These are phyloP conservation scores for Ectropis crepuscularia DNA, from an alignment of 2,888 invertebrate genomes.

Conservation along the genomic window DNA sequence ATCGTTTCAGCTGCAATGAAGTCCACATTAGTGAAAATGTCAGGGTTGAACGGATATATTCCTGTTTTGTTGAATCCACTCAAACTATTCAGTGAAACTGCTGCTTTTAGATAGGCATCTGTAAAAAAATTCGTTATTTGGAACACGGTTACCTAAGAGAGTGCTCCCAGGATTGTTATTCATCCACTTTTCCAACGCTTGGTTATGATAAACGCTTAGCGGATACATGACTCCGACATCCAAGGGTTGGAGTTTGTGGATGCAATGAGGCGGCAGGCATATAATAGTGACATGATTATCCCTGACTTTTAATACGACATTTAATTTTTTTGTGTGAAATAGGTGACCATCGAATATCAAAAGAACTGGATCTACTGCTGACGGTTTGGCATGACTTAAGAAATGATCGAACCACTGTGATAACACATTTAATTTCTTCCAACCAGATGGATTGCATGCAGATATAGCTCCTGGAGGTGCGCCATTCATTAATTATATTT, in stretches of 20 bases:
- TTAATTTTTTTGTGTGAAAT: slow-evolving; percentile 1
- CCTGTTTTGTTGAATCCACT: background rate
- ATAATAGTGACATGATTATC: no score
- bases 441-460: background rate
- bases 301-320: background rate
- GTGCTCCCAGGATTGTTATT: background rate
- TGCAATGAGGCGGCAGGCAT: no score
- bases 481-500: background rate
- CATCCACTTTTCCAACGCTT: slow-evolving; percentile 1
- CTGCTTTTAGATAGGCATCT: background rate
- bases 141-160: background rate
- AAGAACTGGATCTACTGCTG: background rate
- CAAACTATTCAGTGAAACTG: background rate
- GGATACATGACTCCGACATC: no score
- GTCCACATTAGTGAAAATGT: background rate
- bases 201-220: no score
- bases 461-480: background rate
- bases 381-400: background rate
- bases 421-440: background rate
- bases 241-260: no score
- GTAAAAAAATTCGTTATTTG: background rate
- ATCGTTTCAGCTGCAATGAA: background rate
- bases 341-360: slow-evolving; percentile 3
- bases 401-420: background rate
- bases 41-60: background rate